These are phyloP conservation scores for Cistogaster globosa DNA, from an alignment of 2,888 invertebrate genomes.

Conservation along the genomic window DNA sequence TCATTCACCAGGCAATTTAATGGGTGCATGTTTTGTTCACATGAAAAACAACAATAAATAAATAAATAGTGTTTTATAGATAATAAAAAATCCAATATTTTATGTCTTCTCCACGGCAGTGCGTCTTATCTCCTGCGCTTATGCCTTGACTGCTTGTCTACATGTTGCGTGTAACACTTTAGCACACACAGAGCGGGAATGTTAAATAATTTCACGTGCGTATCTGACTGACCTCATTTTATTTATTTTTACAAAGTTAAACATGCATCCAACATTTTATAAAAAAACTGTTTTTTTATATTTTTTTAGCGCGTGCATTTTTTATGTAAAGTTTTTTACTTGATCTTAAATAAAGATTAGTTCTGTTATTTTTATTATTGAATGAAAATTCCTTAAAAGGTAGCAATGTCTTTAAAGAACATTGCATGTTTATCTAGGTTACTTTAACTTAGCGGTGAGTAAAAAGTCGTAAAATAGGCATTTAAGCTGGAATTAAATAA, in stretches of 20 bases:
- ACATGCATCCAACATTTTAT: slow-evolving; percentile 57
- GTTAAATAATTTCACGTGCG: slow-evolving; percentile 67
- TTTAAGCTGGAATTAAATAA: slow-evolving; percentile 65
- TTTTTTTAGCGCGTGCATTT: slow-evolving; percentile 14
- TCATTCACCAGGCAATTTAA: slow-evolving; percentile 17
- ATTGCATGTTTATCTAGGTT: slow-evolving; percentile 67
- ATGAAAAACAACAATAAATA: slow-evolving; percentile 52
- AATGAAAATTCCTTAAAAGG: slow-evolving; percentile 48
- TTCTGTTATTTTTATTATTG: slow-evolving; percentile 34
- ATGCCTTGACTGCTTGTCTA: slow-evolving; percentile 23
- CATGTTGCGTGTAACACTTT: slow-evolving; percentile 67
- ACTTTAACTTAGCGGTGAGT: slow-evolving; percentile 30
- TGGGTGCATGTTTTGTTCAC: not conserved
- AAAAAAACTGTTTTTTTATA: slow-evolving; percentile 30
- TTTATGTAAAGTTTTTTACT: not conserved
- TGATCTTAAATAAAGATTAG: slow-evolving; percentile 21
- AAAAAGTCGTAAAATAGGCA: slow-evolving; percentile 66
- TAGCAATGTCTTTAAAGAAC: slow-evolving; percentile 33
- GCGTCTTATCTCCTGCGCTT: slow-evolving; percentile 10
- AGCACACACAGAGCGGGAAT: slow-evolving; percentile 56
- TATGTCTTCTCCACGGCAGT: slow-evolving; percentile 34
- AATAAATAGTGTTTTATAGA: slow-evolving; percentile 61
- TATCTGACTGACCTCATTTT: slow-evolving; percentile 56
- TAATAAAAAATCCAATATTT: slow-evolving; percentile 64
- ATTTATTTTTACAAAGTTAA: slow-evolving; percentile 44